A percentile compares a stretch with the other conserved stretches of the same genome.
Evolutionary conservation across 2,888 invertebrate genomes (phyloP).

Genomic region (Mesochorus sp.): DNA sequence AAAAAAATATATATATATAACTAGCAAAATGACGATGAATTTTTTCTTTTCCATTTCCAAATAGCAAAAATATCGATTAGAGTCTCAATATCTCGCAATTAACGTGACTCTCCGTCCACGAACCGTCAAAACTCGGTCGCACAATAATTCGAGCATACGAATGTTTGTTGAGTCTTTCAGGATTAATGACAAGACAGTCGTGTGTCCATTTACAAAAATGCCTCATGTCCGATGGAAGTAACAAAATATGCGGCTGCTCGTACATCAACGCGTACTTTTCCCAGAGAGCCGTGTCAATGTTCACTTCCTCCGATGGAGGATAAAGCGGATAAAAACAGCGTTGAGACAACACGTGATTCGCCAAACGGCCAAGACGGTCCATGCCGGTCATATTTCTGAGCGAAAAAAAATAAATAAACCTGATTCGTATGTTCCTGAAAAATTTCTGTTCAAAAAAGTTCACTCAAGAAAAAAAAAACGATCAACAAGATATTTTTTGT

Average conservation of each 20-base stretch:
- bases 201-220: conserved; percentile 91
- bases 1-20: conserved; percentile 19
- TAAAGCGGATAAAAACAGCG: conserved; percentile 92
- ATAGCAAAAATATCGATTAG: conserved; percentile 14
- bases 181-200: conserved; percentile 92
- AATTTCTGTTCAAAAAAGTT: no score
- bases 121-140: conserved; percentile 49
- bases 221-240: conserved; percentile 93
- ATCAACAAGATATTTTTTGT: neutral
- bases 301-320: conserved; percentile 87
- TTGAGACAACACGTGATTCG: conserved; percentile 89
- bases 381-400: conserved; percentile 81
- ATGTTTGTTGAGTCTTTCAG: conserved; percentile 91
- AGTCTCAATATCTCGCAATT: conserved; percentile 76
- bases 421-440: conserved; percentile 4
- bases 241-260: conserved; percentile 90
- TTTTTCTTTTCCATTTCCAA: neutral
- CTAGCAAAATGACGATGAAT: neutral
- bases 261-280: conserved; percentile 88
- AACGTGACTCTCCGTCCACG: conserved; percentile 70
- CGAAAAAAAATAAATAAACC: conserved; percentile 38
- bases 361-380: conserved; percentile 90
- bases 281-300: conserved; percentile 88
- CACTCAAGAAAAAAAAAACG: no score
- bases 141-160: conserved; percentile 89